These are phyloP conservation scores for Drosophila biarmipes DNA, from an alignment of 1,140 invertebrate species.

Conservation along the genomic window DNA sequence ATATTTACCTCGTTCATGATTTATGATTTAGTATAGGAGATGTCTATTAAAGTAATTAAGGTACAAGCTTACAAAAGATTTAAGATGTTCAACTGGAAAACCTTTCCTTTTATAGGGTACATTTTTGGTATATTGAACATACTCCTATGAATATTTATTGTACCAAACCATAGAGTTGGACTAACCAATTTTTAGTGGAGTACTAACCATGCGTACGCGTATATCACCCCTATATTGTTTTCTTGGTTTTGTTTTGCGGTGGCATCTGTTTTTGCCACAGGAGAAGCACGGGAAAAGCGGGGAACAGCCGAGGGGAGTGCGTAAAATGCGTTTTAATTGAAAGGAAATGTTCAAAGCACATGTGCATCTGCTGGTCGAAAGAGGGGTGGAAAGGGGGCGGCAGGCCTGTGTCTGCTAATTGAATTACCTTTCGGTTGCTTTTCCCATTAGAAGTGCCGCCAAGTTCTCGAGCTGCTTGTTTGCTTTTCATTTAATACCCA, in stretches of 20 bases:
- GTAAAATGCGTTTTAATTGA: slow-evolving; percentile 80
- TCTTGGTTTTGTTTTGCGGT: slow-evolving; percentile 41
- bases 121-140: too few species aligned
- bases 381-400: background rate
- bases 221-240: slow-evolving; percentile 20
- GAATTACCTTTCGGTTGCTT: slow-evolving; percentile 66
- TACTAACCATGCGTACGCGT: background rate
- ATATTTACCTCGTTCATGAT: background rate
- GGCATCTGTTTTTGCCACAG: slow-evolving; percentile 68
- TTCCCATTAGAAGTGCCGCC: slow-evolving; percentile 57
- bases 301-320: slow-evolving; percentile 32
- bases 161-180: too few species aligned
- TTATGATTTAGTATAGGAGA: background rate
- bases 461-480: slow-evolving; percentile 42
- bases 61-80: too few species aligned
- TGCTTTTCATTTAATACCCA: slow-evolving; percentile 57
- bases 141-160: too few species aligned
- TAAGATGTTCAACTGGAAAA: too few species aligned
- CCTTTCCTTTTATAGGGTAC: too few species aligned
- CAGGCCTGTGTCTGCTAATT: slow-evolving; percentile 60
- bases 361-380: slow-evolving; percentile 34
- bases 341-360: slow-evolving; percentile 77
- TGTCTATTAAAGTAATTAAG: too few species aligned
- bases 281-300: background rate
- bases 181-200: background rate